Conservation (phyloP, 2,888 invertebrate genomes). For the Drosophila recens region DNA sequence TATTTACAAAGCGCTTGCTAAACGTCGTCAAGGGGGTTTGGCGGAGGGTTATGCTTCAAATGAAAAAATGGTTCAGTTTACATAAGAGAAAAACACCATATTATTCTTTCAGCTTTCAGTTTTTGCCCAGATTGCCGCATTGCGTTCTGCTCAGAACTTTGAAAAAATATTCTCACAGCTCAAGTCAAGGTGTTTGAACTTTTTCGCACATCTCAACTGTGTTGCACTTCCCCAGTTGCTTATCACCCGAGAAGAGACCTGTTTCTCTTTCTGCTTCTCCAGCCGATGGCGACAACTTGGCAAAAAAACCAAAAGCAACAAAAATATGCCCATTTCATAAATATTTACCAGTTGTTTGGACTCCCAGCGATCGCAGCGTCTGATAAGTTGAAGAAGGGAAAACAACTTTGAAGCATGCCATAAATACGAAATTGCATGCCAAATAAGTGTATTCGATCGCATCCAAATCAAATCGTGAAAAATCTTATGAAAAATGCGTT, state of each 20-base stretch:
- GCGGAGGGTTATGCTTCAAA: not conserved
- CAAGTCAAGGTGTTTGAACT: constrained; percentile 55
- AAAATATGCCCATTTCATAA: constrained; percentile 66
- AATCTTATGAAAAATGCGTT: constrained; percentile 51
- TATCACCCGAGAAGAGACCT: constrained; percentile 46
- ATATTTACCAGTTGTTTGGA: constrained; percentile 63
- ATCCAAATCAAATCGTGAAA: constrained; percentile 47
- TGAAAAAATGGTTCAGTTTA: constrained; percentile 50
- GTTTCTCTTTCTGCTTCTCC: constrained; percentile 35
- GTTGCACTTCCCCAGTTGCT: constrained; percentile 18
- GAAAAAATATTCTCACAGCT: constrained; percentile 35
- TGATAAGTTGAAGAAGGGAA: constrained; percentile 73
- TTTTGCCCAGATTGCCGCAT: constrained; percentile 37
- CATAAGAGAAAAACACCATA: constrained; percentile 42
- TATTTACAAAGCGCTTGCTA: constrained; percentile 72
- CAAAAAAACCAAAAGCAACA: constrained; percentile 22
- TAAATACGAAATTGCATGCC: constrained; percentile 53
- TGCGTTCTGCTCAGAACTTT: not conserved
- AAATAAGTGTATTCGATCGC: constrained; percentile 15
- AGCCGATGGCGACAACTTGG: constrained; percentile 7
- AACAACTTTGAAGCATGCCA: constrained; percentile 72
- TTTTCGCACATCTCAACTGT: constrained; percentile 61
- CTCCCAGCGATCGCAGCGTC: constrained; percentile 51
- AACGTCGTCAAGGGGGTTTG: constrained; percentile 62
- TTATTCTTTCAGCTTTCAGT: constrained; percentile 6